Base-by-base conservation (phyloP, 2,113 vertebrate genomes). In the Mustela nigripes region DNA sequence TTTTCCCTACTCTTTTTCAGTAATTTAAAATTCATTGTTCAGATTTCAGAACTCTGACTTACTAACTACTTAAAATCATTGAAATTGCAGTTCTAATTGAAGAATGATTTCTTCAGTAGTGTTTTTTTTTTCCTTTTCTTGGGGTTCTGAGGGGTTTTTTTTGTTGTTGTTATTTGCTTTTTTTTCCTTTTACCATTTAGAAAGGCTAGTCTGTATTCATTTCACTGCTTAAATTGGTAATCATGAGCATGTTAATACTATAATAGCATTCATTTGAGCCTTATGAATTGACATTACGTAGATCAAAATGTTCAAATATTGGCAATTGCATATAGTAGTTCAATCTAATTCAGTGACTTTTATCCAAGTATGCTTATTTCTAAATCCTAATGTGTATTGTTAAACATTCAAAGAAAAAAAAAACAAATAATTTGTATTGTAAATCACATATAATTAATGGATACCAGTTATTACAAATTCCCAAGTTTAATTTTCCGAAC, bases 151-250 rank as follows among this genome's bases (percentile, higher is more conserved):
- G 11, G 42, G 42, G 42, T 42, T 42, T 42, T 42, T 42, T 42
- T 42, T 42, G 42, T 42, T 42, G 39, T 86, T 62, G 6, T 93
- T 53, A 4, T 67, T 89, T 81, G 4, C 42, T 87, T 81, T 63
- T 96, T 81, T 65, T 96, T 83, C 33, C 45, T 84, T 90, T 95
- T 79, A 16, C 19, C 7, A 21, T 84, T 95, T 83, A 65, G n/a
- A 87, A 67, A 92, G 26, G 22, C 31, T 62, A 76, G 22, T 78
- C 60, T 86, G 7, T 88, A 42, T 89, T 89, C 39, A n/a, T 79
- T 93, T 83, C 84, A 74, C 73, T 33, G 22, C 16, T 86, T 87
- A 83, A 58, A 60, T 87, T 84, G 21, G 36, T 56, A 80, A 58
- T 58, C 53, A 84, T 36, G 18, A 62, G 3, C 53, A 65, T 39